These are phyloP conservation scores for Helostoma temminkii DNA, from an alignment of 2,797 vertebrate species.

Conservation along the genomic window DNA sequence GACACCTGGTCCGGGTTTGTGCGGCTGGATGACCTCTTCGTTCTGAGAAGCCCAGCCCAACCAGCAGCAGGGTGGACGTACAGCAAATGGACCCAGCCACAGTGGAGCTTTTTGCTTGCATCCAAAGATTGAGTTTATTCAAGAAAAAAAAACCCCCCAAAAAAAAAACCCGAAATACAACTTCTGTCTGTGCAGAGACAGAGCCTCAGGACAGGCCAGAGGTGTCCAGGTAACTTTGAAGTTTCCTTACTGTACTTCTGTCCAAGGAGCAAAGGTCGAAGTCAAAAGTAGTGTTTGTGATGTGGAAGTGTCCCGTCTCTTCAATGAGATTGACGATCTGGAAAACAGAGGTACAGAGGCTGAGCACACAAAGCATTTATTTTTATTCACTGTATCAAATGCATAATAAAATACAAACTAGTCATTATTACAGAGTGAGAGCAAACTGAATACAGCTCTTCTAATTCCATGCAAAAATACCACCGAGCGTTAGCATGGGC, in stretches of 20 bases:
- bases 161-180: background rate
- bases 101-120: conserved; percentile 71
- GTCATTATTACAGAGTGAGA: too few species aligned
- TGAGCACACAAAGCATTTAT: background rate
- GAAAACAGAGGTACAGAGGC: conserved; percentile 13
- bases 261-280: conserved; percentile 99
- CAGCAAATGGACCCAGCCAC: conserved; percentile 80
- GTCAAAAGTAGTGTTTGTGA: conserved; percentile 99
- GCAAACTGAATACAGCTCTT: background rate
- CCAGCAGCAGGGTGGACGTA: conserved; percentile 48
- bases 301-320: conserved; percentile 99
- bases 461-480: background rate
- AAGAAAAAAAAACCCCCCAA: conserved; percentile 23
- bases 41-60: conserved; percentile 40
- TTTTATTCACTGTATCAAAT: too few species aligned
- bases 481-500: background rate
- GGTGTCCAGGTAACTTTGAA: conserved; percentile 97
- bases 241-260: conserved; percentile 97
- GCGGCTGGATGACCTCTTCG: conserved; percentile 33
- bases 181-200: conserved; percentile 45
- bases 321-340: conserved; percentile 99
- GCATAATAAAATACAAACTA: too few species aligned
- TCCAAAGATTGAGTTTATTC: conserved; percentile 71
- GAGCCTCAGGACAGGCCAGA: conserved; percentile 91
- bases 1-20: conserved; percentile 44